A percentile compares a stretch with the other conserved stretches of the same genome.
Evolutionary conservation across 2,888 invertebrate species (phyloP).

Genomic region (Allygus modestus): DNA sequence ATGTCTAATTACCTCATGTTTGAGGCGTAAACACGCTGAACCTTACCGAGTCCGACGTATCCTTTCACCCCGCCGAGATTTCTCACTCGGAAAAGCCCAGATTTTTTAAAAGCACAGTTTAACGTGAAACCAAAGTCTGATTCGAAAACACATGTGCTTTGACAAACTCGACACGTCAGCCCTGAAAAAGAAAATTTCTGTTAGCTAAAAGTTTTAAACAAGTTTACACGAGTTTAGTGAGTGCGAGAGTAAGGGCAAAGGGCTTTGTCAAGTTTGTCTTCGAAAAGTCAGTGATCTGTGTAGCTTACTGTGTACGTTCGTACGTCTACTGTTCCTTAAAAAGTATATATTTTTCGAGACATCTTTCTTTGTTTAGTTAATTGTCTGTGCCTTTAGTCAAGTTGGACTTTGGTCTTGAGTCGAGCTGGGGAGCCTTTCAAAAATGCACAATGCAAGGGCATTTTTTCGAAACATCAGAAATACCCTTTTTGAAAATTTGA

Average conservation of each 20-base stretch:
- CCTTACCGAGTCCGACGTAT: constrained; percentile 92
- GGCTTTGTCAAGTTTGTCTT: constrained; percentile 31
- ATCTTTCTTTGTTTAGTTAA: too few species aligned
- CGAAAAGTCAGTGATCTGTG: neutral
- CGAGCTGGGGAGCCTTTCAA: too few species aligned
- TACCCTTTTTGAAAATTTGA: too few species aligned
- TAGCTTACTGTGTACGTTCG: too few species aligned
- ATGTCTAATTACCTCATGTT: constrained; percentile 25
- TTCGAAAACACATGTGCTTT: constrained; percentile 90
- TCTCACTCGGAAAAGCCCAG: constrained; percentile 92
- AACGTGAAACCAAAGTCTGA: constrained; percentile 94
- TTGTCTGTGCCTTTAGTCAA: too few species aligned
- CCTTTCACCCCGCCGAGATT: constrained; percentile 94
- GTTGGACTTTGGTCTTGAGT: too few species aligned
- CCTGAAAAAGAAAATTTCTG: constrained; percentile 67
- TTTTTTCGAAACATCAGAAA: too few species aligned
- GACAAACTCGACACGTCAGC: constrained; percentile 78
- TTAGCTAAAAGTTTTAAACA: constrained; percentile 21
- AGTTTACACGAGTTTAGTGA: neutral
- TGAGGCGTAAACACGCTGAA: constrained; percentile 17
- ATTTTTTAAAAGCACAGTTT: constrained; percentile 96
- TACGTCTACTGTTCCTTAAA: too few species aligned
- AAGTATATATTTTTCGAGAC: too few species aligned
- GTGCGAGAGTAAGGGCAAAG: neutral
- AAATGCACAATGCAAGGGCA: too few species aligned